Evolutionary conservation across 2,113 vertebrate genomes (phyloP), one percentile per base, ranked within the genome.

Genomic region (Cynoglossus semilaevis): DNA sequence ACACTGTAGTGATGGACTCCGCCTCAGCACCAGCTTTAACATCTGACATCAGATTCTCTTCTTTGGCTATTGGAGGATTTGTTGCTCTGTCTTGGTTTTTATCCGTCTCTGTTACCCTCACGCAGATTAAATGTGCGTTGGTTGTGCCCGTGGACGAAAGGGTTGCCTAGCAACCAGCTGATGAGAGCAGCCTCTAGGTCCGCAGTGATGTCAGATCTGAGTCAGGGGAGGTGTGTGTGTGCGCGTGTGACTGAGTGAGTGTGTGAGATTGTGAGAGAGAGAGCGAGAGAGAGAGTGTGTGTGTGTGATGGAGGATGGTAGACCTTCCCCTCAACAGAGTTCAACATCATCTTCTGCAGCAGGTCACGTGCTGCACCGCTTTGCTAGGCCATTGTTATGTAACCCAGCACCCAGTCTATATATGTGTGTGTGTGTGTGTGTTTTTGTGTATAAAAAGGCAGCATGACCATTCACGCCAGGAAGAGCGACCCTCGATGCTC

Each of bases 101-200:
- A 19, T 69, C 35, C 29, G 14, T n/a, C 10, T 81, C 55, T 72
- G 58, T 74, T 40, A 53, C 74, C 78, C 73, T 72, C 69, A n/a
- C n/a, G 53, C 78, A 82, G 85, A 87, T 83, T 83, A 87, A 78
- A 81, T 58, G 72, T 82, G 80, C 15, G 67, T 87, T 79, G 37
- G 67, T 74, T 87, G 86, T 71, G 67, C 78, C 84, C 71, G 59
- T 87, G 89, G 90, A 85, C 77, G 79, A 62, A 29, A 73, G 3
- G 62, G 92, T 92, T 85, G 81, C 82, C 56, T 84, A 87, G 92
- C 91, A 93, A 88, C 90, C 0, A 29, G 41, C 67, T 46, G 71
- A 85, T 86, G 81, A 82, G 80, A 16, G 83, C 83, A 85, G 70
- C 72, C 87, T 38, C 68, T 64, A 75, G 87, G 87, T 81, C 73